Percentiles rank a stretch among this genome's conserved stretches.
These are phyloP conservation scores for Conistra vaccinii DNA, from an alignment of 2,888 invertebrate genomes.

Conservation along the genomic window DNA sequence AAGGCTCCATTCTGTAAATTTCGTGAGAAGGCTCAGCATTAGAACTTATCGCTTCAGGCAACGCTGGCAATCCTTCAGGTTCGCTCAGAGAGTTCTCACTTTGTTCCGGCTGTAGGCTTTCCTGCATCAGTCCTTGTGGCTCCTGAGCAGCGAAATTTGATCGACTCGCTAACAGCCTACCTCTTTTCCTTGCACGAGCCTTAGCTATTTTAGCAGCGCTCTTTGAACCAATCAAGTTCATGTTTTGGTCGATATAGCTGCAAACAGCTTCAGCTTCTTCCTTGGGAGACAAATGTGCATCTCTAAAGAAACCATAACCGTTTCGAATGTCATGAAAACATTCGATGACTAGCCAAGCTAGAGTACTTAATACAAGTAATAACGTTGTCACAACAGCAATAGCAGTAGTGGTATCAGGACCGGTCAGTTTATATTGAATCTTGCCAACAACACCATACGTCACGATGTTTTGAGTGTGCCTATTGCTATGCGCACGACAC, in stretches of 20 bases:
- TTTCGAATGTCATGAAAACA: slow-evolving; percentile 82
- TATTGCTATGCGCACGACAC: slow-evolving; percentile 80
- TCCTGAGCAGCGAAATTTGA: slow-evolving; percentile 79
- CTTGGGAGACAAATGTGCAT: slow-evolving; percentile 81
- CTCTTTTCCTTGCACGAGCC: slow-evolving; percentile 78
- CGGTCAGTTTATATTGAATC: slow-evolving; percentile 75
- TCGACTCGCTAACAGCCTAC: slow-evolving; percentile 72
- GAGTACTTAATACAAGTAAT: slow-evolving; percentile 78
- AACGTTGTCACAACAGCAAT: slow-evolving; percentile 81
- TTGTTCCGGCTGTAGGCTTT: slow-evolving; percentile 51
- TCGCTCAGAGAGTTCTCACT: slow-evolving; percentile 69
- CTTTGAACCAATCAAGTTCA: slow-evolving; percentile 75
- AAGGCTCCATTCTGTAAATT: slow-evolving; percentile 78
- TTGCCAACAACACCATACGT: slow-evolving; percentile 86
- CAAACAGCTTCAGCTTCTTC: slow-evolving; percentile 85
- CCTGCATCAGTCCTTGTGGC: slow-evolving; percentile 77
- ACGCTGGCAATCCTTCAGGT: slow-evolving; percentile 75
- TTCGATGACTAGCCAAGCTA: slow-evolving; percentile 82
- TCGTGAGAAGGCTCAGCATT: slow-evolving; percentile 67
- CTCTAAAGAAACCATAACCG: slow-evolving; percentile 86
- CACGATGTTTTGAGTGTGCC: slow-evolving; percentile 80
- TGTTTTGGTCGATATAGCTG: slow-evolving; percentile 82
- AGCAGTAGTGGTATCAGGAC: slow-evolving; percentile 79
- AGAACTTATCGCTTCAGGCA: slow-evolving; percentile 75
- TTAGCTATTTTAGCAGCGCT: slow-evolving; percentile 79